Evolutionary conservation across 2,888 invertebrate genomes (phyloP), one percentile per base, ranked within the genome.

Genomic region (Tipula vernalis): DNA sequence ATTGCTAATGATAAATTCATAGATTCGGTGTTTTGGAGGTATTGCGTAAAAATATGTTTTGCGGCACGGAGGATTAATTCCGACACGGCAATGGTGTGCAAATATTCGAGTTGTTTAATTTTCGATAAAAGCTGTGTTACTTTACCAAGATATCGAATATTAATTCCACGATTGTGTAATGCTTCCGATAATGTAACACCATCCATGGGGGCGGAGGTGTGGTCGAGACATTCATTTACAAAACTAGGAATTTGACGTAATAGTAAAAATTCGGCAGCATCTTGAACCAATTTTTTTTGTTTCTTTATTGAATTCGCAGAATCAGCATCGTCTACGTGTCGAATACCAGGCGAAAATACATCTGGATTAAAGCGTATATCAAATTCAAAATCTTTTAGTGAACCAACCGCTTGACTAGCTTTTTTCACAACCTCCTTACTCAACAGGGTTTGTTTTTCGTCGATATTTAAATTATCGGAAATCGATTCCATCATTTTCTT

Each of bases 301-400:
- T 96, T 96, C 88, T 95, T 94, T 86, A 98, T 92, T 57, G 93
- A 93, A 89, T 95, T 94, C 87, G 94, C 93, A 88, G 94, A 91
- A 90, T 95, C 94, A 28, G 95, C 92, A 5, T 90, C 89, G 89
- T 96, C 95, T 18, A 94, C 94, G 92, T 99, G 98, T 87, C 93
- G 94, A 87, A 99, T 98, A 87, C 98, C 98, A 0, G 97, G 96
- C 10, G 99, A 99, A 92, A 97, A 99, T 88, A 99, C 98, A 92
- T 99, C 99, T 0, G 99, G 98, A 93, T 99, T 99, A 92, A 99
- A 99, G 88, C 98, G 95, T 88, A 99, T 96, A 91, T 98, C 98
- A 92, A 99, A 99, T 91, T 98, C 98, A 0, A 97, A 96, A 89
- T 98, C 98, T 91, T 97, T 97, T 5, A 99, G 93, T 0, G 99